These are phyloP conservation scores for Aurelia sp. DNA, from an alignment of 30 jellyfish, hydroid and myxozoan genomes.

Conservation along the genomic window DNA sequence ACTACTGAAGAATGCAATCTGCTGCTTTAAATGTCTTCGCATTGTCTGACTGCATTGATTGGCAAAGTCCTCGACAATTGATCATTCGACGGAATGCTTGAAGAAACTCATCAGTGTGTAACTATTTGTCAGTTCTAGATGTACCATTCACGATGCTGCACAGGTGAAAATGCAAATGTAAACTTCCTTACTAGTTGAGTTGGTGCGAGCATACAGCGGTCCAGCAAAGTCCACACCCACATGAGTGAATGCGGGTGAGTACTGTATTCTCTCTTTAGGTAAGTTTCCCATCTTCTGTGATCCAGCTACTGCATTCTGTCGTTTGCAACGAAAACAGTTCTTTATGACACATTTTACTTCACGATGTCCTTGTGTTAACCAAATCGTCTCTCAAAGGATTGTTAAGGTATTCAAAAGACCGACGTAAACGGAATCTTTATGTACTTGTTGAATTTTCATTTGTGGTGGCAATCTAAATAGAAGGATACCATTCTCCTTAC, in stretches of 20 bases:
- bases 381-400: neutral
- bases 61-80: slow-evolving; percentile 33
- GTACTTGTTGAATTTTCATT: neutral
- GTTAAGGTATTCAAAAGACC: neutral
- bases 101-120: neutral
- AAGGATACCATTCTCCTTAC: neutral
- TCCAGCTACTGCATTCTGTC: slow-evolving; percentile 17
- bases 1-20: neutral
- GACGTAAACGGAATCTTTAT: no score
- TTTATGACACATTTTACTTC: slow-evolving; percentile 1
- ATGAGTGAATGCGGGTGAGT: neutral
- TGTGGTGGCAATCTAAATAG: neutral
- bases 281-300: slow-evolving; percentile 4
- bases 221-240: slow-evolving; percentile 36
- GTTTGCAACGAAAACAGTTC: neutral
- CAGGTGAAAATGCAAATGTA: slow-evolving; percentile 12
- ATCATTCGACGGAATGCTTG: neutral
- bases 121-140: slow-evolving; percentile 21
- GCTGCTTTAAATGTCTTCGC: neutral
- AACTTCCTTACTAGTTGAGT: neutral
- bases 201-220: neutral
- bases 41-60: slow-evolving; percentile 14
- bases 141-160: neutral
- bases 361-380: neutral
- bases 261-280: slow-evolving; percentile 4